Evolutionary conservation across 2,888 invertebrate species (phyloP), one percentile per base, ranked within the genome.

Genomic region (Drosophila trichaetosa): DNA sequence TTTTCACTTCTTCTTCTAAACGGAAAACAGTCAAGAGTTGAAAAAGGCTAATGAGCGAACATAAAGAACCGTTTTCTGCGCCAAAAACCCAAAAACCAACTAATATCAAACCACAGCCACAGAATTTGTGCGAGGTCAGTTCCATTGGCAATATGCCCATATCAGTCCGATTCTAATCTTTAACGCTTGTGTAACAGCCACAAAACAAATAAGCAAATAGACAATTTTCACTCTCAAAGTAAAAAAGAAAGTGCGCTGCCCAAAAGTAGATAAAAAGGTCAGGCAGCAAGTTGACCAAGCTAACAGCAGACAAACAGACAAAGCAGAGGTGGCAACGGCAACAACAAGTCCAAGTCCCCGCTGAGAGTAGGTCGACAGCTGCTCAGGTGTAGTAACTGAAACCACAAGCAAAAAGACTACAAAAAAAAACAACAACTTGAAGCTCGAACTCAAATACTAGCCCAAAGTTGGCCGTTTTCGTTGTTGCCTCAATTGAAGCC

Each of bases 161-260:
- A 31, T 38, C n/a, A 36, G 18, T 36, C 0, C 31, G 13, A 6
- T 36, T n/a, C 62, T 65, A 68, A 72, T 49, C 61, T 67, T n/a
- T 38, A n/a, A 29, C 36, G 48, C 38, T 78, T 72, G 73, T 63
- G 73, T 54, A 76, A 79, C 48, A 33, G 29, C 10, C 33, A 33
- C 10, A 38, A 27, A 52, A 53, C 34, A 16, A 24, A 52, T 42
- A 36, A 33, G 16, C 40, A 7, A 40, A 42, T 46, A 29, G 27
- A 31, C 33, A 0, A 18, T 64, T 70, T 88, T 82, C 73, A 82
- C 83, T 88, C 88, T 88, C 79, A 67, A 57, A 69, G 52, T 60
- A 24, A 66, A 59, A 59, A 72, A 76, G 78, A 79, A 78, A 78
- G 79, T 68, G 76, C 56, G 34, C 36, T 46, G 27, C 46, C 58